Evolutionary conservation across 2,888 invertebrate species (phyloP).

Genomic region (Oscheius myriophilus): DNA sequence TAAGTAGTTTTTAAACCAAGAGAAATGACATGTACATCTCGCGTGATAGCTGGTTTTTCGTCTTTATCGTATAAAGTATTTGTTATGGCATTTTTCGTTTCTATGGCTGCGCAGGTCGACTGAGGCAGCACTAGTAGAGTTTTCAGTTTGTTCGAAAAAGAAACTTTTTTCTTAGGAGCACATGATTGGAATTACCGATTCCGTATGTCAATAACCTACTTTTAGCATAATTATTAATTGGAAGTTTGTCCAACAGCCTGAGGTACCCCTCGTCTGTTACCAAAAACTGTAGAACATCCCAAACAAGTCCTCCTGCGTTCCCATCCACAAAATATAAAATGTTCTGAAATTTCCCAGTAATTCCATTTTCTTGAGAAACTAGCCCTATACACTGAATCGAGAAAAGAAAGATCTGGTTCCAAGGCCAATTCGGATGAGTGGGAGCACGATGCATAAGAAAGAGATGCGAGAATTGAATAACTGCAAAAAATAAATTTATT

Average conservation of each 20-base stretch:
- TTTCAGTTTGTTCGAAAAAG: too few species aligned
- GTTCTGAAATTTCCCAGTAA: slow-evolving; percentile 38
- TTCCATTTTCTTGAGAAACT: not conserved
- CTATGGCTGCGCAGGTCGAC: too few species aligned
- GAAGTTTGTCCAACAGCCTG: slow-evolving; percentile 51
- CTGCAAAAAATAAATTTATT: slow-evolving; percentile 35
- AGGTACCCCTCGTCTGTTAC: slow-evolving; percentile 48
- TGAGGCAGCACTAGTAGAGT: too few species aligned
- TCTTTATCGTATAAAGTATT: too few species aligned
- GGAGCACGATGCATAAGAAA: slow-evolving; percentile 61
- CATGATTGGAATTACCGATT: too few species aligned
- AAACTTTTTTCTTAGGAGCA: too few species aligned
- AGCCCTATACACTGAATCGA: slow-evolving; percentile 48
- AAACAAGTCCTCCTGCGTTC: slow-evolving; percentile 47
- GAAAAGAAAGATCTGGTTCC: slow-evolving; percentile 51
- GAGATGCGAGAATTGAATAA: slow-evolving; percentile 57
- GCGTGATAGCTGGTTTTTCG: too few species aligned
- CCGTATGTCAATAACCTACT: slow-evolving; percentile 36
- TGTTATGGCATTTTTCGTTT: too few species aligned
- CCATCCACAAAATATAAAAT: slow-evolving; percentile 64
- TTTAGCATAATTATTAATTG: slow-evolving; percentile 45
- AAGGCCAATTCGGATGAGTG: slow-evolving; percentile 45
- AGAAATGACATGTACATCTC: too few species aligned
- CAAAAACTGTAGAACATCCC: slow-evolving; percentile 58
- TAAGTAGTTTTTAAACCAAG: too few species aligned